Conservation (phyloP, 2,888 invertebrate species). For the Itoplectis maculator region DNA sequence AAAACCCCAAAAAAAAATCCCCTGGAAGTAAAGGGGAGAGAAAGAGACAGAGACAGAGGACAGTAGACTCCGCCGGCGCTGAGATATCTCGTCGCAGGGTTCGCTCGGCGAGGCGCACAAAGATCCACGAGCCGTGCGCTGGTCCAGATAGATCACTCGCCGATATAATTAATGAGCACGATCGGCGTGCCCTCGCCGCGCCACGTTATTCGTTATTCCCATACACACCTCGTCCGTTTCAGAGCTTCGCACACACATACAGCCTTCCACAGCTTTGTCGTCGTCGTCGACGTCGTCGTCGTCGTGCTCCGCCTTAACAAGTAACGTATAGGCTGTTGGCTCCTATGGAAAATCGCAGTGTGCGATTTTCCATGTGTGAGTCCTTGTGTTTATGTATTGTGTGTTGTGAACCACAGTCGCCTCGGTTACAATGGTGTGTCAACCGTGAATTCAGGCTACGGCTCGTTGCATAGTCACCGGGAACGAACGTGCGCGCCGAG, state of each 20-base stretch:
- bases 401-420: neutral
- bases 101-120: slow-evolving; percentile 32
- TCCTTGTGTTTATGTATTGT: too few relatives aligned
- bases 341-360: slow-evolving; percentile 16
- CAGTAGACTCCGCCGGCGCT: neutral
- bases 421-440: slow-evolving; percentile 32
- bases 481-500: too few relatives aligned
- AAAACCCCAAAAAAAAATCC: slow-evolving; percentile 14
- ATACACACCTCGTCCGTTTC: slow-evolving; percentile 78
- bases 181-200: slow-evolving; percentile 71
- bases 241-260: slow-evolving; percentile 11
- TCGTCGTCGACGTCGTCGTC: slow-evolving; percentile 35
- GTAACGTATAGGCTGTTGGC: slow-evolving; percentile 72
- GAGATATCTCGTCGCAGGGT: slow-evolving; percentile 12
- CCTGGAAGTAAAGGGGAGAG: slow-evolving; percentile 3
- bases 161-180: slow-evolving; percentile 82
- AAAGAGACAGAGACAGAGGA: neutral
- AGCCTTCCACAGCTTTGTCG: slow-evolving; percentile 31
- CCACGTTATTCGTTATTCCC: slow-evolving; percentile 74
- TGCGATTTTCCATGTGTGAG: too few relatives aligned
- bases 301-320: slow-evolving; percentile 74
- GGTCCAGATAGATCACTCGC: slow-evolving; percentile 81
- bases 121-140: slow-evolving; percentile 70
- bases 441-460: slow-evolving; percentile 18
- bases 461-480: slow-evolving; percentile 40